Base-by-base conservation (phyloP, 2,797 vertebrate species). In the Parauchenoglanis punctatus region DNA sequence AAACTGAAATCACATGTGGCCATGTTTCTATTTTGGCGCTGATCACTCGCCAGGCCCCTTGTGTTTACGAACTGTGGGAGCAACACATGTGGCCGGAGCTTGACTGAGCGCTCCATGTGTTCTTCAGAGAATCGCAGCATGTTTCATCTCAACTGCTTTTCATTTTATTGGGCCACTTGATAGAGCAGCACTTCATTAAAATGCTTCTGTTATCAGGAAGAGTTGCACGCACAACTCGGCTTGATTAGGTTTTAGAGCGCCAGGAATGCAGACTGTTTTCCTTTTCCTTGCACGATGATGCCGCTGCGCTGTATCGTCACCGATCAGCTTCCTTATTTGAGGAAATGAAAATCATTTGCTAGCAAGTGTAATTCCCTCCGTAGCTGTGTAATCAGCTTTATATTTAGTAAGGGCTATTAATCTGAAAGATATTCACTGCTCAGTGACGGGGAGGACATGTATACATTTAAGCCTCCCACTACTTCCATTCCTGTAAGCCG, bases 21-120 rank as follows among this genome's bases (percentile, higher is more conserved):
- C 81, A 40, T 63, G 81, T 68, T 89, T 81, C 88, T 87, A 89
- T 89, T 89, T 87, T 82, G 20, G 88, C 23, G 17, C 81, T 61
- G 52, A 82, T 83, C n/a, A 10, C 56, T 89, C 56, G 56, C 61
- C 65, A 80, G 84, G 86, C 84, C 58, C 40, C 80, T 85, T 76
- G 46, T 87, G 87, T 90, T 90, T 88, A 87, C 59, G 31, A 35
- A 83, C 35, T 77, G 83, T 86, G 81, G 46, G 88, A 88, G 72
- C 52, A 81, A 63, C 88, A 86, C 86, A 80, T 88, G 73, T 78
- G 81, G 65, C 68, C 76, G 2, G 28, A 65, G 73, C 63, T 67
- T 72, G 52, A 28, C 54, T 25, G 31, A 58, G 65, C 54, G 25
- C 78, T 87, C 49, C n/a, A 28, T 65, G 76, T 72, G 56, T 49